Conservation (phyloP, 2,113 vertebrate genomes). For the Zosterops hypoxanthus region DNA sequence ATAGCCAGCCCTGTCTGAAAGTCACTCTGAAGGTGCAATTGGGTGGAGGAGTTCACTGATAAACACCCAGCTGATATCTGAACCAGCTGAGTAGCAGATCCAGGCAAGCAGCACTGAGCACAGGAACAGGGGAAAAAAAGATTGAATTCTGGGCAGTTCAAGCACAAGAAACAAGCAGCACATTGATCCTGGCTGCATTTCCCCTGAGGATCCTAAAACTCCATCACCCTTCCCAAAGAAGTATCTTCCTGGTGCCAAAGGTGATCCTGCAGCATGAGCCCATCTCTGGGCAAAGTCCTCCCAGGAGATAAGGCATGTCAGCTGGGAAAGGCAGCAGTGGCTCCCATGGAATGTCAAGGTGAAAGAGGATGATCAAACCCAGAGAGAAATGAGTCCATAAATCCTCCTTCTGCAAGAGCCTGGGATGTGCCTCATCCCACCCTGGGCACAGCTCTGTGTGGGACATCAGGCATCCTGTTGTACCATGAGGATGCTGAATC, state of each 20-base stretch:
- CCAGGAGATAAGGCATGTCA: not conserved
- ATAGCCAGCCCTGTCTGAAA: not conserved
- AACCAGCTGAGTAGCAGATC: not conserved
- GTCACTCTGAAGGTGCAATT: not conserved
- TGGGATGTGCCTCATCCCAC: not conserved
- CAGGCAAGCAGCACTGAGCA: not conserved
- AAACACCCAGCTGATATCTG: not conserved
- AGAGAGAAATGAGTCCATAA: not conserved
- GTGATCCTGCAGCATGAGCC: not conserved
- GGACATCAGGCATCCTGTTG: fast-evolving
- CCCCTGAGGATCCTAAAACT: not conserved
- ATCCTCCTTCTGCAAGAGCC: not conserved
- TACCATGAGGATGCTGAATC: not conserved
- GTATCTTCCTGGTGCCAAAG: not conserved
- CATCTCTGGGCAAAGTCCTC: fast-evolving
- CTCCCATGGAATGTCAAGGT: not conserved
- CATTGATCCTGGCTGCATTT: not conserved
- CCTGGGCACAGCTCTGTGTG: fast-evolving
- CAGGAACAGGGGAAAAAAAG: fast-evolving
- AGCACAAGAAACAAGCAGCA: not conserved
- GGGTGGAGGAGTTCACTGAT: not conserved
- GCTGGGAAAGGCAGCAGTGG: not conserved
- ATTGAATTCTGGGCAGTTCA: not conserved
- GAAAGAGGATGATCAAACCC: not conserved
- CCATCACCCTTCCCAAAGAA: not conserved